phyloP scores from a whole-genome alignment of 2,113 vertebrate species.

The Calidris pygmaea region DNA sequence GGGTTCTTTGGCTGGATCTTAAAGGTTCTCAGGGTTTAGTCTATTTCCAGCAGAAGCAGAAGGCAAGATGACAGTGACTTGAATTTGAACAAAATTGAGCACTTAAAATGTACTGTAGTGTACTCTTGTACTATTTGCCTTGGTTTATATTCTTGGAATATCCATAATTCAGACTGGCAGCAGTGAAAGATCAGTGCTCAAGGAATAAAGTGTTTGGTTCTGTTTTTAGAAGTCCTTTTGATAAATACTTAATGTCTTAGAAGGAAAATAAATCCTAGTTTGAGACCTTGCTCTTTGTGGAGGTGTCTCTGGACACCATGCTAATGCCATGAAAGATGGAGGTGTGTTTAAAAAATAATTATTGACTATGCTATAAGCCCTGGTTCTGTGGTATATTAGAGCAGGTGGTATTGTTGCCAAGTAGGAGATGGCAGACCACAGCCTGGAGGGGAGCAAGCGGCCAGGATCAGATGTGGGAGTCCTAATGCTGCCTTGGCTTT shows the following conservation, averaged over 20 bases:
- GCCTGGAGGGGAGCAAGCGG: neutral
- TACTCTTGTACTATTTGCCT: neutral
- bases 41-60: neutral
- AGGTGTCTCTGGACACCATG: neutral
- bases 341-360: neutral
- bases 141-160: neutral
- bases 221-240: neutral
- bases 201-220: neutral
- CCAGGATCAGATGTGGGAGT: neutral
- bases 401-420: neutral
- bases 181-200: neutral
- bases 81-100: neutral
- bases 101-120: neutral
- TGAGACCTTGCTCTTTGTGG: neutral
- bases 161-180: neutral
- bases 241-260: neutral
- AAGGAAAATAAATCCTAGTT: neutral
- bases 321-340: neutral
- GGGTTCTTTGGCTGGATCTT: neutral
- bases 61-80: neutral
- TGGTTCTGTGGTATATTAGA: neutral
- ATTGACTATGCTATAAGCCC: neutral
- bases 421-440: neutral
- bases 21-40: neutral
- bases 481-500: neutral